phyloP scores from a whole-genome alignment of 2,113 vertebrate species.

The Centrocercus urophasianus region DNA sequence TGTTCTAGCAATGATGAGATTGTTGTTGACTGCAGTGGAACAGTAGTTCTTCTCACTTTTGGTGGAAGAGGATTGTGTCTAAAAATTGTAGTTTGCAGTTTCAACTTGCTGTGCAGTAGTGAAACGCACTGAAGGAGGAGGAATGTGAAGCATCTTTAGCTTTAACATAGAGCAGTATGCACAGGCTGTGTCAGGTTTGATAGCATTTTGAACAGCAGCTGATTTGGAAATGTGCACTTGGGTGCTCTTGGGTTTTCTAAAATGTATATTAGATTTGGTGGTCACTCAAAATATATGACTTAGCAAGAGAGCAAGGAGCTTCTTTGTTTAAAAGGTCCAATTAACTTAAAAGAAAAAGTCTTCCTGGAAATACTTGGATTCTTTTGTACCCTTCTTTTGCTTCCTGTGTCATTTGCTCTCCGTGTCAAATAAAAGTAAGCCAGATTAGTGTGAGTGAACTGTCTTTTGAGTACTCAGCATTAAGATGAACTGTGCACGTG shows the following conservation, averaged over 20 bases:
- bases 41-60: not conserved
- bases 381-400: not conserved
- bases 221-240: conserved; percentile 1
- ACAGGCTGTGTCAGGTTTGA: not conserved
- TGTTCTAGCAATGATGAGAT: not conserved
- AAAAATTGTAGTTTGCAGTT: not conserved
- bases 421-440: not conserved
- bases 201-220: not conserved
- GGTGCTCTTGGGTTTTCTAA: not conserved
- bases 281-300: not conserved
- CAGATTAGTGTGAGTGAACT: not conserved
- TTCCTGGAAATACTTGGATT: not conserved
- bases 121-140: not conserved
- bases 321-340: not conserved
- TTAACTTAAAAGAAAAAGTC: not conserved
- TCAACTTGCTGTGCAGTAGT: not conserved
- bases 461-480: not conserved
- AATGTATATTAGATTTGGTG: not conserved
- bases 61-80: not conserved
- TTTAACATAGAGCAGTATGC: not conserved
- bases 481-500: conserved; percentile 22
- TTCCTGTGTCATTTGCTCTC: conserved; percentile 29
- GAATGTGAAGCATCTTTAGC: not conserved
- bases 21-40: not conserved
- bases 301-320: not conserved